Evolutionary conservation across 1,140 invertebrate genomes (phyloP), one percentile per base, ranked within the genome.

Genomic region (Sitodiplosis mosellana): DNA sequence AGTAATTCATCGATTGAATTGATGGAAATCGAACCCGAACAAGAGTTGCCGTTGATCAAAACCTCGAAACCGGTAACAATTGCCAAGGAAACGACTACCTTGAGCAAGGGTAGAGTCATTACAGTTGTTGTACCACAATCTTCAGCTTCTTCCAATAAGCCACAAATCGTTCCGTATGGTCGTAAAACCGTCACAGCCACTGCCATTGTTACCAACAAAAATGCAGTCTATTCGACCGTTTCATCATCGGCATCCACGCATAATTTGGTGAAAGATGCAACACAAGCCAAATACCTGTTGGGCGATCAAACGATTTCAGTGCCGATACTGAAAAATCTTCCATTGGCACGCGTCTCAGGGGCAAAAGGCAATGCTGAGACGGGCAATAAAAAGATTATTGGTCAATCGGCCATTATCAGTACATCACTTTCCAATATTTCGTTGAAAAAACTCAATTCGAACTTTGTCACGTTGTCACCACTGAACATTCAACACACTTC

Each of bases 231-330:
- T 43, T 43, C 41, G 33, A 11, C 27, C n/a, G 15, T 21, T 14
- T 14, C 47, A 11, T 18, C 41, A 14, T 40, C 22, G 10, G 17
- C 34, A 12, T 10, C 37, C 21, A 14, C 40, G 10, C 47, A 48
- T 43, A 48, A 48, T n/a, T 34, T 48, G 7, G 12, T 47, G n/a
- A 48, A 48, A 11, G 59, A 61, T 40, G 56, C 59, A 2, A 63
- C 56, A 6, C 59, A 62, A 48, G 60, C 62, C 21, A 64, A 64
- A 19, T 72, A 74, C 14, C 74, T 72, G 2, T 74, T 75, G 46
- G 72, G 71, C 11, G 74, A 74, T 54, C 71, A 72, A 53, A 74
- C 71, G 15, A 75, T 75, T 49, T 74, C 73, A 11, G 73, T 75
- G 27, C 73, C 73, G 7, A 61, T 75, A 36, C 54, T 75, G n/a